phyloP scores from a whole-genome alignment of 2,113 vertebrate genomes.

The Egretta garzetta region DNA sequence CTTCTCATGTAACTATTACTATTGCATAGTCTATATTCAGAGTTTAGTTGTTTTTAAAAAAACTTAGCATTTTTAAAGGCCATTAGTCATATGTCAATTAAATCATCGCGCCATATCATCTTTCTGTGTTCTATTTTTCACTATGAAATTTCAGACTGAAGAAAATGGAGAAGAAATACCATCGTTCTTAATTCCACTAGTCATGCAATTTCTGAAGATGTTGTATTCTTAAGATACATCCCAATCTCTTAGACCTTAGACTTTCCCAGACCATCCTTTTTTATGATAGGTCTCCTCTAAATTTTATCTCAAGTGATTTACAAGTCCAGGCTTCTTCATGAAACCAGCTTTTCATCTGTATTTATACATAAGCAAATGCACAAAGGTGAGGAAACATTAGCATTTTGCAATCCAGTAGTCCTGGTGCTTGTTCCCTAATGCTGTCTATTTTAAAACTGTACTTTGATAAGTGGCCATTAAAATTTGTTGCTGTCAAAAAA shows the following conservation, averaged over 20 bases:
- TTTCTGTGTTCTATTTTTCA: neutral
- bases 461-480: neutral
- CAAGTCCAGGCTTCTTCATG: neutral
- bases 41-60: neutral
- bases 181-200: neutral
- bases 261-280: neutral
- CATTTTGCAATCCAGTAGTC: neutral
- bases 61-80: neutral
- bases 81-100: constrained; percentile 45
- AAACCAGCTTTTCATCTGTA: neutral
- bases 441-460: neutral
- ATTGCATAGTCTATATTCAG: neutral
- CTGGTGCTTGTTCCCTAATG: neutral
- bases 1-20: neutral
- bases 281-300: neutral
- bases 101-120: constrained; percentile 15
- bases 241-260: neutral
- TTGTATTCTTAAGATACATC: neutral
- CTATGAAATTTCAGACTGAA: neutral
- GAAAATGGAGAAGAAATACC: neutral
- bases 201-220: neutral
- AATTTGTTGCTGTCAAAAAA: neutral
- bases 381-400: neutral
- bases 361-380: neutral
- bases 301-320: neutral